Percentiles rank a stretch among this genome's conserved stretches.
These are phyloP conservation scores for Anomalospiza imberbis DNA, from an alignment of 2,797 vertebrate genomes.

Conservation along the genomic window DNA sequence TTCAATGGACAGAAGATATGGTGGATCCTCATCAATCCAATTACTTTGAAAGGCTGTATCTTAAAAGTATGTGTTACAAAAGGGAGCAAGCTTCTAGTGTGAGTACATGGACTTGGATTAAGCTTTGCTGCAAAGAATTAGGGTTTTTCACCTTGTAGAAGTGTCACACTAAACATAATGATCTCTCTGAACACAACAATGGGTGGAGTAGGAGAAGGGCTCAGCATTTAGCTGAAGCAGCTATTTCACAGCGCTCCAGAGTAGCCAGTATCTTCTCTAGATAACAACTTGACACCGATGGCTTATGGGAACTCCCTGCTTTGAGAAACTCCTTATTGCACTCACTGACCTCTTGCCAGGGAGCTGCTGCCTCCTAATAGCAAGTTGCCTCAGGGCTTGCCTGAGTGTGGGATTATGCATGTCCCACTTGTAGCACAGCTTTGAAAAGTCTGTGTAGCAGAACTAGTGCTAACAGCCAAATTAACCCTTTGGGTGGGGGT, in stretches of 20 bases:
- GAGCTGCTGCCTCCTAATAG: not conserved
- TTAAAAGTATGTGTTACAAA: not conserved
- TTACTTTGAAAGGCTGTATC: not conserved
- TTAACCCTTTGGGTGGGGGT: not conserved
- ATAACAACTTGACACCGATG: accelerated
- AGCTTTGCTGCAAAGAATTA: not conserved
- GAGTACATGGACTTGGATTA: not conserved
- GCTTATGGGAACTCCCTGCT: not conserved
- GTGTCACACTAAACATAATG: not conserved
- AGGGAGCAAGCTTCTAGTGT: not conserved
- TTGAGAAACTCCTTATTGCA: not conserved
- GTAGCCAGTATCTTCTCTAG: not conserved
- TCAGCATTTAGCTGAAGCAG: not conserved
- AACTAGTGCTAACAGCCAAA: not conserved
- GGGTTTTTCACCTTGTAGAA: not conserved
- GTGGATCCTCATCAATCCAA: not conserved
- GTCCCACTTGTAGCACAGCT: not conserved
- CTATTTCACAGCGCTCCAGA: not conserved
- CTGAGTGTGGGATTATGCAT: not conserved
- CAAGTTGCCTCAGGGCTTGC: not conserved
- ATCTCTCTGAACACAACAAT: not conserved
- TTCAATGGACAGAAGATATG: not conserved
- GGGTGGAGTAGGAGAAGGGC: not conserved
- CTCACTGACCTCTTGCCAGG: not conserved
- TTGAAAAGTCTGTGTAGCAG: not conserved